Base-by-base conservation (phyloP, 2,888 invertebrate genomes). In the Amblyjoppa fuscipennis region DNA sequence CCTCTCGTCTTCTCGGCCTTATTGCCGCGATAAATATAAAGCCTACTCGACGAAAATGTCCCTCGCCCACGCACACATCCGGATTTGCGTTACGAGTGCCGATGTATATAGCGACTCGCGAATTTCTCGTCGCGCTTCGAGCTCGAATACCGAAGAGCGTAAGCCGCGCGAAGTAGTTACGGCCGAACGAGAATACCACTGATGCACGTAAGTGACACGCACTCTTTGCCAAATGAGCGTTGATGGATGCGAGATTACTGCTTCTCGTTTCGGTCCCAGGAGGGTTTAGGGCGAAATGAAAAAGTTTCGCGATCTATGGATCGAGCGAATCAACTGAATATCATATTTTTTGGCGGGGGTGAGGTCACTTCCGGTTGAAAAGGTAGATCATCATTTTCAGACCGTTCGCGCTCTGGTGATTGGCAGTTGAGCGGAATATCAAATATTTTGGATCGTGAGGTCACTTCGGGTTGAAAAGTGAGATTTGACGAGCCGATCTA, bases 11-110 rank as follows among this genome's bases (percentile, higher is more conserved):
- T 31, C 28, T 87, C 89, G 88, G 89, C 88, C 90, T 92, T 91
- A 92, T 91, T 90, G 92, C 91, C 89, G 83, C 91, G 90, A 91
- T 91, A 91, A 91, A 91, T 91, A 92, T 92, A 91, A 91, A 91
- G 90, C 92, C 91, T 90, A 90, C 89, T 88, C 88, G 84, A 83
- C 82, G 84, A 85, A 84, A 88, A 83, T 82, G 86, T 78, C 74
- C 74, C 61, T 56, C 82, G 66, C 74, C 76, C 79, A 83, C 84
- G 78, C 78, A 68, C 61, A 69, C 75, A 28, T 13, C 66, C 76
- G 68, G 75, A 84, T 84, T 77, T 53, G 9, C 61, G 64, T 68
- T 81, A 38, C 73, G 78, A 74, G 64, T 31, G 34, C 51, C 53
- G 45, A 49, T 49, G 74, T 53, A 56, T 31, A 71, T 61, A 71